These are phyloP conservation scores for Callyntrura guangdongensis DNA, from an alignment of 2,888 invertebrate species.

Conservation along the genomic window DNA sequence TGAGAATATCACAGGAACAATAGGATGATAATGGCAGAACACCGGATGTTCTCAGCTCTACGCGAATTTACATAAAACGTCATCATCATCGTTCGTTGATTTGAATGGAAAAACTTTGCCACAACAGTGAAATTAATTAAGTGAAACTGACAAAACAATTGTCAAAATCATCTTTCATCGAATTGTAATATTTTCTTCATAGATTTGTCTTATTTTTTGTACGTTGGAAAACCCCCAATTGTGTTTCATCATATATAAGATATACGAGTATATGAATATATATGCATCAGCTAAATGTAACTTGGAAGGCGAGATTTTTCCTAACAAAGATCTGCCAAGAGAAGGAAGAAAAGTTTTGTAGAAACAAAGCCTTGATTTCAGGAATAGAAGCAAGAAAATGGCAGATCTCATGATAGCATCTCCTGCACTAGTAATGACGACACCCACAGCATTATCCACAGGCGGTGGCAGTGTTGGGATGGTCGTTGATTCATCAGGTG, in stretches of 20 bases:
- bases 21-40: slow-evolving; percentile 7
- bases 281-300: slow-evolving; percentile 66
- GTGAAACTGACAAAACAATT: slow-evolving; percentile 14
- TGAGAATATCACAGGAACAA: neutral
- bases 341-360: slow-evolving; percentile 16
- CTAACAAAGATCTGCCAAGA: slow-evolving; percentile 69
- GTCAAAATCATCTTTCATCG: slow-evolving; percentile 26
- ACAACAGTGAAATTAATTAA: slow-evolving; percentile 46
- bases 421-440: slow-evolving; percentile 37
- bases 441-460: slow-evolving; percentile 51
- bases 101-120: slow-evolving; percentile 14
- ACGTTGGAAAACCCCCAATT: neutral
- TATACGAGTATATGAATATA: neutral
- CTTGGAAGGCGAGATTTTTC: slow-evolving; percentile 71
- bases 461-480: slow-evolving; percentile 38
- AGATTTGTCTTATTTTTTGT: slow-evolving; percentile 30
- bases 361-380: slow-evolving; percentile 38
- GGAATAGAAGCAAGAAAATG: slow-evolving; percentile 58
- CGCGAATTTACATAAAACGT: neutral
- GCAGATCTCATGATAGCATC: slow-evolving; percentile 75
- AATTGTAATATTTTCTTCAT: neutral
- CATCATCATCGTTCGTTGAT: neutral
- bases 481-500: slow-evolving; percentile 58
- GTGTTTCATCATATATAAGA: slow-evolving; percentile 17
- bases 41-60: slow-evolving; percentile 15